Percentiles rank a stretch among this genome's conserved stretches.
Evolutionary conservation across 2,113 vertebrate genomes (phyloP).

Genomic region (Passer montanus): DNA sequence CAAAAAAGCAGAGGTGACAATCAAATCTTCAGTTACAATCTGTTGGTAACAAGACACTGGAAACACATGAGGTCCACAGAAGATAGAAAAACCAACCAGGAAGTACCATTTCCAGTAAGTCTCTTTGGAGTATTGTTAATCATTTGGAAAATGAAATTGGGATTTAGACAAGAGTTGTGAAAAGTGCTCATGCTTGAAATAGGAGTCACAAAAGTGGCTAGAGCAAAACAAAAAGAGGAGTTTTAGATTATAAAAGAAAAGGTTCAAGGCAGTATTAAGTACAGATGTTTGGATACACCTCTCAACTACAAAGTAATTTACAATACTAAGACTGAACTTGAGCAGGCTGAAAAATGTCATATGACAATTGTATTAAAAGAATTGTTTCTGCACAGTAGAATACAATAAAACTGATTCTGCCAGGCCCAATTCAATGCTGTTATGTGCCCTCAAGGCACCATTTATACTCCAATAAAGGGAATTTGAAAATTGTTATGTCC

Average conservation of each 20-base stretch:
- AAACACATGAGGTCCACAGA: neutral
- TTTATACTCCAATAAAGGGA: conserved; percentile 28
- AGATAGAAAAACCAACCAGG: neutral
- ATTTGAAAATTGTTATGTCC: conserved; percentile 30
- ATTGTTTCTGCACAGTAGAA: conserved; percentile 51
- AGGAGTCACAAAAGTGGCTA: neutral
- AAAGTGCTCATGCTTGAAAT: neutral
- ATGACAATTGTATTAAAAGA: conserved; percentile 23
- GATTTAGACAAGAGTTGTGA: neutral
- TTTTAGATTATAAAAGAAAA: neutral
- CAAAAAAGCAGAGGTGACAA: neutral
- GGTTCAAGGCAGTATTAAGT: neutral
- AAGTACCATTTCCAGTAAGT: neutral
- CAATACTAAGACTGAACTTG: neutral
- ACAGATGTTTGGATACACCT: neutral
- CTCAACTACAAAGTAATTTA: neutral
- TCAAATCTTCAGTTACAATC: neutral
- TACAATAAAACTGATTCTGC: conserved; percentile 52
- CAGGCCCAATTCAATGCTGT: conserved; percentile 40
- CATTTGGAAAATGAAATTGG: neutral
- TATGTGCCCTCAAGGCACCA: conserved; percentile 29
- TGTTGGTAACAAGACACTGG: neutral
- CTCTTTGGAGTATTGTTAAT: neutral
- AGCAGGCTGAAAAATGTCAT: conserved; percentile 36
- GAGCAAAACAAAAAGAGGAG: neutral